Conservation (phyloP, 2,888 invertebrate species). For the Caradrina kadenii region DNA sequence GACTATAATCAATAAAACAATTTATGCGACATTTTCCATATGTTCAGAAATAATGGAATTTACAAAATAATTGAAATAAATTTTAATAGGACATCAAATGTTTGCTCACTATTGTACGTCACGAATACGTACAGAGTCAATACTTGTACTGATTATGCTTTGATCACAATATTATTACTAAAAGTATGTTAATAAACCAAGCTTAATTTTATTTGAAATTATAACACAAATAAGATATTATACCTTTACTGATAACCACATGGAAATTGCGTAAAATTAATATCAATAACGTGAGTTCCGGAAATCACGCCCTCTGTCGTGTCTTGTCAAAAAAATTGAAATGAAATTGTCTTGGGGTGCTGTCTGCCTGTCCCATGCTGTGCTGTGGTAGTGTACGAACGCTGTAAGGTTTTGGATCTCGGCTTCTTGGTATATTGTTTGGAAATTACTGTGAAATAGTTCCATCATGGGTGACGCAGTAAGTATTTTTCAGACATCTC, state of each 20-base stretch:
- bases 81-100: constrained; percentile 8
- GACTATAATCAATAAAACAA: not conserved
- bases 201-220: not conserved
- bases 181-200: not conserved
- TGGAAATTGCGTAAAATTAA: constrained; percentile 26
- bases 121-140: constrained; percentile 38
- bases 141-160: rapidly evolving
- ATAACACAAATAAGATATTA: not conserved
- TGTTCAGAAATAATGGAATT: not conserved
- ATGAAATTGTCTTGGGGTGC: constrained; percentile 67
- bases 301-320: constrained; percentile 79
- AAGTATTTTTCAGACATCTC: constrained; percentile 72
- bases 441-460: constrained; percentile 79
- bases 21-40: not conserved
- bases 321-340: constrained; percentile 58
- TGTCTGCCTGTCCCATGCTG: too few species aligned
- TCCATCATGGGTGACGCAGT: constrained; percentile 81
- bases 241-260: too few species aligned
- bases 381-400: constrained; percentile 78
- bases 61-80: not conserved
- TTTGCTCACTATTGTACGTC: constrained; percentile 34
- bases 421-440: constrained; percentile 74
- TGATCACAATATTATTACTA: not conserved
- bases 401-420: constrained; percentile 68
- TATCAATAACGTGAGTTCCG: constrained; percentile 82